Evolutionary conservation across 1,140 invertebrate species (phyloP).

Genomic region (Drosophila equinoxialis): DNA sequence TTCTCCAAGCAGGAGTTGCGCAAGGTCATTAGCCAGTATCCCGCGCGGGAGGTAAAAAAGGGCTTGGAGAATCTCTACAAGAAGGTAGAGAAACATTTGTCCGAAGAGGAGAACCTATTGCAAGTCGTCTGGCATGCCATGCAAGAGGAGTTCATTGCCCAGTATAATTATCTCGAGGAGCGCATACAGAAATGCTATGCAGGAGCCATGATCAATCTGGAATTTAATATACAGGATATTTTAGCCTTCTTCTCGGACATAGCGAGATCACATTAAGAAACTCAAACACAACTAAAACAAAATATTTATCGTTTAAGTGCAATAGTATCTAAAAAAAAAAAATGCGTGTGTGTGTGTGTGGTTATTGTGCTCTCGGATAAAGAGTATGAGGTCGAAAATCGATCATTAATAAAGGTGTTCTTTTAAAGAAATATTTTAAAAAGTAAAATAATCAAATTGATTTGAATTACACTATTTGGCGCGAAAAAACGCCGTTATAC

Average conservation of each 20-base stretch:
- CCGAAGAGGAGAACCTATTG: slow-evolving; percentile 96
- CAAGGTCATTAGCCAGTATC: slow-evolving; percentile 98
- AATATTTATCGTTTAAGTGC: slow-evolving; percentile 62
- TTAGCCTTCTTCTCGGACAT: slow-evolving; percentile 99
- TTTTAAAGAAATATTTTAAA: too few relatives aligned
- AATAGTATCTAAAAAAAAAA: slow-evolving; percentile 67
- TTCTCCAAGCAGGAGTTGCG: slow-evolving; percentile 98
- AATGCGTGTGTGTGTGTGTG: slow-evolving; percentile 43
- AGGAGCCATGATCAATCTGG: slow-evolving; percentile 95
- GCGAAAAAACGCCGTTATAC: too few relatives aligned
- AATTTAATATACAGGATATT: slow-evolving; percentile 98
- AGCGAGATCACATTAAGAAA: slow-evolving; percentile 91
- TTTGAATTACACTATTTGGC: too few relatives aligned
- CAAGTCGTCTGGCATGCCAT: slow-evolving; percentile 99
- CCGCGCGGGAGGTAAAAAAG: slow-evolving; percentile 97
- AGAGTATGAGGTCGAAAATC: too few relatives aligned
- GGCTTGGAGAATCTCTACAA: slow-evolving; percentile 97
- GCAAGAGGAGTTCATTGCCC: slow-evolving; percentile 99
- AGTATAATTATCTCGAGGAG: slow-evolving; percentile 97
- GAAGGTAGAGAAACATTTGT: slow-evolving; percentile 98
- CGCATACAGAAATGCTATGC: slow-evolving; percentile 98
- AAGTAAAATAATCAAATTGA: too few relatives aligned
- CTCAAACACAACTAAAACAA: background rate
- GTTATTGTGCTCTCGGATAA: background rate
- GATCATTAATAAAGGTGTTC: too few relatives aligned